Base-by-base conservation (phyloP, 2,113 vertebrate species). In the Campylorhamphus procurvoides region DNA sequence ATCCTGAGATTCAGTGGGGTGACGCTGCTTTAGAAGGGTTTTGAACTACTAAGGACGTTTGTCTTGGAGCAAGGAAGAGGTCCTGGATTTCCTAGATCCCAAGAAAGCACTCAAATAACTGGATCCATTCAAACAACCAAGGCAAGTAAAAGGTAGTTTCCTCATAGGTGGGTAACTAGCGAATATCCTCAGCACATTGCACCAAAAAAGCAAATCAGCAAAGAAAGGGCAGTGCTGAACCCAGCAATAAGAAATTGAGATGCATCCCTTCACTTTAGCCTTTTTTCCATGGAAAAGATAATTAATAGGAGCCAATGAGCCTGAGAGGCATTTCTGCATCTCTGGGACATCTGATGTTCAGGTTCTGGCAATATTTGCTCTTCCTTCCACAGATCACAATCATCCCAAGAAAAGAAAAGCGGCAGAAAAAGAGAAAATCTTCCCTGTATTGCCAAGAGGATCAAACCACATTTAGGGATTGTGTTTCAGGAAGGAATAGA, bases 1-100 rank as follows among this genome's bases (percentile, higher is more conserved):
- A 52, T 44, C 39, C 28, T 52, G 40, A 60, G 3, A 52, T 62
- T 71, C 0, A 0, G 17, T 35, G 9, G 14, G 1, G 0, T 53
- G 47, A 40, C 9, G 42, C 7, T 46, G 2, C 7, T 90, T 39
- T 23, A 35, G 33, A 16, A 75, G 7, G 12, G 8, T 60, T 85
- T 63, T 42, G 6, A 55, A 12, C 58, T 60, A 14, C 31, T 37
- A 4, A 46, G 7, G 22, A 31, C 7, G 15, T 62, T 33, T 49
- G 7, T 46, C 17, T 6, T 3, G 74, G 33, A 74, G 28, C 15
- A 73, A n/a, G 46, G 15, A 66, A 71, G 24, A 69, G 3, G 28
- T 69, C 4, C 13, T 28, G 12, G 23, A 28, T 73, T 85, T 87
- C 47, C 46, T 37, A 50, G 10, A n/a, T 27, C 17, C 27, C 56